Evolutionary conservation across 2,797 vertebrate genomes (phyloP).

Genomic region (Peromyscus melanophrys): DNA sequence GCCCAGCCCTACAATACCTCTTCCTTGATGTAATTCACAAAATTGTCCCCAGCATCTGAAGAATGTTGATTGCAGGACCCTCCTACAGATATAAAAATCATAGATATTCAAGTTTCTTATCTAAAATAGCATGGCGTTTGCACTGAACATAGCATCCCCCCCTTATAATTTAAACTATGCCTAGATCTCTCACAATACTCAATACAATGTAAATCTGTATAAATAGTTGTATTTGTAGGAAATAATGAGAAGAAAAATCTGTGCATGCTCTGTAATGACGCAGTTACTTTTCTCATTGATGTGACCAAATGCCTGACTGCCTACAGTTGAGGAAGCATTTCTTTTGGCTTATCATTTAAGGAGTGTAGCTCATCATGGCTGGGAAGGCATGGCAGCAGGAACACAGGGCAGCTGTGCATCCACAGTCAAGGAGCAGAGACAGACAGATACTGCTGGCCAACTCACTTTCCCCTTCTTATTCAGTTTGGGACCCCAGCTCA

Average conservation of each 20-base stretch:
- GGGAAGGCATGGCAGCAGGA: background rate
- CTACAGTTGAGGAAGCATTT: background rate
- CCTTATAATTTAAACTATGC: background rate
- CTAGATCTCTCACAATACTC: background rate
- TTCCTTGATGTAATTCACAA: background rate
- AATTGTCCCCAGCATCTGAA: background rate
- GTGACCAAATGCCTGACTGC: background rate
- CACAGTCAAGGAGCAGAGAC: background rate
- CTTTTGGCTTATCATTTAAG: background rate
- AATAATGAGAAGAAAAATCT: background rate
- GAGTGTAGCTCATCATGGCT: background rate
- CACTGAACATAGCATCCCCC: background rate
- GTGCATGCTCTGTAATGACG: background rate
- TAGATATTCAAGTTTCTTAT: background rate
- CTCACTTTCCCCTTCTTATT: background rate
- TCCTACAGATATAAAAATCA: background rate
- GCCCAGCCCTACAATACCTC: background rate
- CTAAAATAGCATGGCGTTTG: background rate
- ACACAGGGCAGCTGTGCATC: background rate
- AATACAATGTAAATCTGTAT: background rate
- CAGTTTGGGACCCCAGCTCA: background rate
- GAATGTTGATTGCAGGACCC: background rate
- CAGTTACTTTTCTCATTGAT: background rate
- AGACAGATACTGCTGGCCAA: background rate
- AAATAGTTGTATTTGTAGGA: background rate